Base-by-base conservation (phyloP, 2,888 invertebrate genomes). In the Drosophila nr. fundita region DNA sequence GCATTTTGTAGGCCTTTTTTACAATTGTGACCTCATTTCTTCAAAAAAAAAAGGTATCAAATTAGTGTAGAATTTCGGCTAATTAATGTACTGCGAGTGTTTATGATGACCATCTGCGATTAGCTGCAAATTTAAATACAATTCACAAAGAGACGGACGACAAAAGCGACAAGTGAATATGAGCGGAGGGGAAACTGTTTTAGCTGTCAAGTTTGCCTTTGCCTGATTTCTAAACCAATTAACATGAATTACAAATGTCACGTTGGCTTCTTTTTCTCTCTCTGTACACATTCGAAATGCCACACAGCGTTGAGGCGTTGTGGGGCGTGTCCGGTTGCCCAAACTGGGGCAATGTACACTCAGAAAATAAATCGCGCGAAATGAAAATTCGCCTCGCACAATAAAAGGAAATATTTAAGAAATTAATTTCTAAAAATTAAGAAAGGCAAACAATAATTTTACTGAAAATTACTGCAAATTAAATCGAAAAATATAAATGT, bases 171-270 rank as follows among this genome's bases (percentile, higher is more conserved):
- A 66, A 50, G 68, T 69, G 63, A 83, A 83, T 82, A 75, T 73
- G 82, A 75, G 60, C 49, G 4, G 7, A 57, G 70, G 66, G 64
- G 29, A 62, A 68, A 57, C 50, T 53, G 73, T 65, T 24, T 45
- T 48, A 4, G 54, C 67, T 82, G 87, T 81, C 87, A 75, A 67
- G 64, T 68, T 64, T 67, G 64, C 45, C 59, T 61, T 57, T 68
- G 79, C 45, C 69, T 71, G 73, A 75, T 80, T 80, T 73, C 73
- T 65, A 71, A 73, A 77, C 74, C 86, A 87, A 89, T 85, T 87
- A 81, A 81, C 77, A 75, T 58, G 87, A 73, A 81, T 83, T 78
- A 73, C 75, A 76, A 80, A 68, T 75, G 79, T 76, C 81, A 83
- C 68, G 70, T 76, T 78, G 72, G 38, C 54, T 64, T 71, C 71